Base-by-base conservation (phyloP, 1,140 invertebrate genomes). In the Zaprionus tsacasi region DNA sequence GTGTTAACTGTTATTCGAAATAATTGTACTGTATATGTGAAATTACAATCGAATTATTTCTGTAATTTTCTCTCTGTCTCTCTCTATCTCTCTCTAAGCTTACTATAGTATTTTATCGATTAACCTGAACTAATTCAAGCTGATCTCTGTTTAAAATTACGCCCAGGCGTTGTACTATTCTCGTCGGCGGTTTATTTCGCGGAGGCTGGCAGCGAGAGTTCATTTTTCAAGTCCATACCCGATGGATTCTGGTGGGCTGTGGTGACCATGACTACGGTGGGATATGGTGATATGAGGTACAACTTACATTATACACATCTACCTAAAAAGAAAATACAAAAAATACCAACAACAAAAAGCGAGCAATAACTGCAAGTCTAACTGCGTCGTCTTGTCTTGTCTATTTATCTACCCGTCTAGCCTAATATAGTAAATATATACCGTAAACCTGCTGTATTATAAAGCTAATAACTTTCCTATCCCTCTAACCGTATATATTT, bases 231-330 rank as follows among this genome's bases (percentile, higher is more conserved):
- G 95, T 99, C 98, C 93, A 99, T 99, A 95, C 97, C 97, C 92
- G 96, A 97, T 94, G 97, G 98, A 93, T 99, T 99, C 95, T 99
- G 98, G 99, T 99, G 98, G 98, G 97, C 97, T 93, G 98, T 99
- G 93, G 98, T 99, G 93, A 99, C 98, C 93, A 99, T 99, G 98
- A 97, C 98, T 93, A 99, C 98, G 94, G 98, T 99, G 94, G 99
- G 99, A 94, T 99, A 99, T 96, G 99, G 99, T 95, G 99, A 99
- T 95, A 99, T 99, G 98, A 98, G 97, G 97, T 97, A 97, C 74
- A 88, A 67, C 70, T 80, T 78, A 82, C 72, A 78, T 65, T 69
- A 72, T 69, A 72, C 70, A 77, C 40, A 45, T 45, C 40, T 45
- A 45, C n/a, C 5, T 43, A n/a, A 45, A 45, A 45, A 15, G n/a